Evolutionary conservation across 1,140 invertebrate species (phyloP), one percentile per base, ranked within the genome.

Genomic region (Drosophila sucinea): DNA sequence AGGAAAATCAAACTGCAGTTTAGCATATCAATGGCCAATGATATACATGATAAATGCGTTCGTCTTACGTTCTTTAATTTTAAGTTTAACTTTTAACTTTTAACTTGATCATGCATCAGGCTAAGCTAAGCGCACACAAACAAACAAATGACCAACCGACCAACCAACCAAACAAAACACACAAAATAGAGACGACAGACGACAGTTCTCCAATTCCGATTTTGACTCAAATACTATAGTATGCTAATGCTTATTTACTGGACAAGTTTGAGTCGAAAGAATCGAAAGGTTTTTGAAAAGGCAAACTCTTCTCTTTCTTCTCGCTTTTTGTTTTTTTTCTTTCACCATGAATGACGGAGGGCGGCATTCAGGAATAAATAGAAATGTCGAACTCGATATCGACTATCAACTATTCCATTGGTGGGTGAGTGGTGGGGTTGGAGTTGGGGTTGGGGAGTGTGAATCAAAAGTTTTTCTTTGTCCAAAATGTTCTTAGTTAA

Each of bases 171-270:
- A 66, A 63, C 54, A 10, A 60, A 70, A 41, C 29, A 68, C 1
- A 78, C 72, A 69, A 79, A 79, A 56, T 57, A 67, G 38, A 67
- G 54, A 57, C 54, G 64, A 67, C 6, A 56, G 25, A 44, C 62
- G 10, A 38, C 10, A 11, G 0, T 17, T 30, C 4, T 41, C 44
- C 44, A 51, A 51, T 51, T 51, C 25, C 44, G 44, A 51, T 51
- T 51, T 51, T 27, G 10, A 51, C 44, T 8, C 23, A 51, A 38
- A 51, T 27, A 51, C 44, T 51, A 51, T 51, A 51, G 44, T 58
- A 68, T 83, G 70, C 77, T 87, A 84, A 87, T 87, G 81, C 84
- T 87, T 80, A 87, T 87, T 90, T 87, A 89, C 68, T 89, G 77
- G 81, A 87, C 80, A 84, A 74, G 73, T 69, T 64, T 76, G 27